Base-by-base conservation (phyloP, 2,797 vertebrate genomes). In the Malacoctenus gilli region DNA sequence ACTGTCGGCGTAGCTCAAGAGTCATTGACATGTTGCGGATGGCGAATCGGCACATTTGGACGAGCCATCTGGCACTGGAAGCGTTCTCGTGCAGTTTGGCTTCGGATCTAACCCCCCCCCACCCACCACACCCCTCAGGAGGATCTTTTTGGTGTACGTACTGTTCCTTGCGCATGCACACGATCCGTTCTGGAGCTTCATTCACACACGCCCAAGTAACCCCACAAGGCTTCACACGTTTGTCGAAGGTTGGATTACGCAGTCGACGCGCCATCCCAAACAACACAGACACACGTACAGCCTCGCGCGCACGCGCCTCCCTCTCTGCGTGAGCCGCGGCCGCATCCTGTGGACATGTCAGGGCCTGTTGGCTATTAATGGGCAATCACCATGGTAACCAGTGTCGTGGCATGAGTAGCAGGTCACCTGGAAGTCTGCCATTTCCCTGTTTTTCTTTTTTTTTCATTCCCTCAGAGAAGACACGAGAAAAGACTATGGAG, bases 381-480 rank as follows among this genome's bases (percentile, higher is more conserved):
- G 86, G 70, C 72, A 66, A 89, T 91, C 85, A 68, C 89, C 82
- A 89, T 90, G 85, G 90, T 77, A 90, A 91, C 88, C 78, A 64
- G 62, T 80, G 67, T 79, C 75, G 77, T 85, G 82, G 82, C 87
- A 86, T 43, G 40, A 68, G 75, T 75, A 86, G 80, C 76, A 79
- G 87, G 85, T 89, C 87, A 90, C 86, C 84, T 84, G 84, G 79
- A 89, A 85, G 63, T 81, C 72, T 78, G 72, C 74, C 76, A 59
- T 72, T 59, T 72, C 38, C 60, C 21, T 62, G 38, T 56, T 51
- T 46, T 23, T 31, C 48, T 46, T 23, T 31, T 55, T 34, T 38
- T 54, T 49, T 37, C 18, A 11, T 65, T 47, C 15, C 56, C 48
- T 30, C 39, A 43, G 44, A 68, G n/a, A 12, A 48, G 41, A 12